A percentile compares a stretch with the other conserved stretches of the same genome.
Conservation (phyloP, 2,797 vertebrate genomes). For the Chaenodraco wilsoni region DNA sequence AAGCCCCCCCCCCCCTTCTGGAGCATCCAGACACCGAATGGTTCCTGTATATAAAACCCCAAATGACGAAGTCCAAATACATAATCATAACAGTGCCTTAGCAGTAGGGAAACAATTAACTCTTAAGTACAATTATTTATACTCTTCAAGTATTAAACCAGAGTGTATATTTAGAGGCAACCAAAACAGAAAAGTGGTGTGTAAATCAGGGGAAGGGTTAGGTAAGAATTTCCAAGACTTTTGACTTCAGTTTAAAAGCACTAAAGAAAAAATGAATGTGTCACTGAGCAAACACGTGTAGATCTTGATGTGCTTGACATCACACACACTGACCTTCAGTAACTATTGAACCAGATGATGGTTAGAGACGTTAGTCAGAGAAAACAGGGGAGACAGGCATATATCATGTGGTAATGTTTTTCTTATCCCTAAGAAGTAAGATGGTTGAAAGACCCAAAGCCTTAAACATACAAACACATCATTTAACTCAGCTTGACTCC, state of each 20-base stretch:
- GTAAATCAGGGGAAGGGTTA: neutral
- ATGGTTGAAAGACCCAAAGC: conserved; percentile 32
- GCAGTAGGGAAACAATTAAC: conserved; percentile 1
- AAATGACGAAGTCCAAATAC: neutral
- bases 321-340: conserved; percentile 3
- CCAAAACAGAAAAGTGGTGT: neutral
- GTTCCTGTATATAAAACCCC: neutral
- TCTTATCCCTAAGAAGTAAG: conserved; percentile 25
- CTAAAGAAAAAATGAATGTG: conserved; percentile 19
- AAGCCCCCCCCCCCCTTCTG: neutral
- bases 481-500: conserved; percentile 29
- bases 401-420: conserved; percentile 34
- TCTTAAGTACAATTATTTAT: neutral
- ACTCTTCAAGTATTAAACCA: neutral
- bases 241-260: neutral
- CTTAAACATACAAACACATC: conserved; percentile 44
- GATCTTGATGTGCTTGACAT: conserved; percentile 6
- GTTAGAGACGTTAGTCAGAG: conserved; percentile 9
- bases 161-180: conserved; percentile 21
- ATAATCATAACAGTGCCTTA: neutral
- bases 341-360: conserved; percentile 32
- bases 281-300: conserved; percentile 1
- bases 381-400: conserved; percentile 35
- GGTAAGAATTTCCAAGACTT: conserved; percentile 24
- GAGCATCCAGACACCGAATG: neutral